Conservation (phyloP, 23 tunicate species). For the Trididemnum miniatum region DNA sequence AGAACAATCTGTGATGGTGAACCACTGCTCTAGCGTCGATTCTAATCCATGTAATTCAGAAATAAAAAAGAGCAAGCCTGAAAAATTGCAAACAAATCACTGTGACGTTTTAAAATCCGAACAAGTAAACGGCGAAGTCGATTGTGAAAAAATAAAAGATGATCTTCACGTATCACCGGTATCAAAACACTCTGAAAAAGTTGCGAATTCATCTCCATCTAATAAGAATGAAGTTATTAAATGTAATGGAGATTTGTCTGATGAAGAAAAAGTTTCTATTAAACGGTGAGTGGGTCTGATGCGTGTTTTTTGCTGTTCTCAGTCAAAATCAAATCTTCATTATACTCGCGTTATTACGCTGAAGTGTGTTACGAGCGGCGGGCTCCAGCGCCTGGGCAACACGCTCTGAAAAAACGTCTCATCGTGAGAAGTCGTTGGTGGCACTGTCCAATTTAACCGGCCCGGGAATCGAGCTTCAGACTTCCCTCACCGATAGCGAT, state of each 20-base stretch:
- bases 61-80: neutral
- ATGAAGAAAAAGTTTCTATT: neutral
- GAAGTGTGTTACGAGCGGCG: no score
- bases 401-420: no score
- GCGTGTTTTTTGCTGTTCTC: no score
- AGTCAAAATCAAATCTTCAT: no score
- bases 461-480: no score
- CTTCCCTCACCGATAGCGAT: no score
- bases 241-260: constrained; percentile 6
- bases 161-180: neutral
- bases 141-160: neutral
- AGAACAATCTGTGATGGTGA: neutral
- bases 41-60: neutral
- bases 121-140: neutral
- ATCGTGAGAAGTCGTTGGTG: no score
- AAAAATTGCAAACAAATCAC: neutral
- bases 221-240: neutral
- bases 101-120: neutral
- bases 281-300: constrained; percentile 7
- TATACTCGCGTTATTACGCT: no score
- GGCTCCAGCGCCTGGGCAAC: no score
- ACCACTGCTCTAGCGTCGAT: no score
- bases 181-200: no score
- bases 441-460: no score
- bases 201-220: neutral